Base-by-base conservation (phyloP, 2,113 vertebrate genomes). In the Neogale vison region DNA sequence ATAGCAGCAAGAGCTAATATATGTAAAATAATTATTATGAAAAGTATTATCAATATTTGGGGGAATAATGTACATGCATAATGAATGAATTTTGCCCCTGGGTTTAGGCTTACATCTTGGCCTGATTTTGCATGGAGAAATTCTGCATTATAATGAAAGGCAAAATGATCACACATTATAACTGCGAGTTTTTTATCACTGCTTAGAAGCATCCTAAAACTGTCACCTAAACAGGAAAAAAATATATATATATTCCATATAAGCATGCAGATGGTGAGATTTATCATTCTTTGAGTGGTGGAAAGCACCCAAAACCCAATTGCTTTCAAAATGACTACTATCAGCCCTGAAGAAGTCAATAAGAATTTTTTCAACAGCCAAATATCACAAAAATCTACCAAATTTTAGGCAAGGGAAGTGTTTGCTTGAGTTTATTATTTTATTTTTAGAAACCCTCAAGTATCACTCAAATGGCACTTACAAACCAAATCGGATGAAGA, bases 31-130 rank as follows among this genome's bases (percentile, higher is more conserved):
- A 99, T 98, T 98, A 97, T 99, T 99, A 99, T 98, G 98, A 99
- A 99, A 99, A 99, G 97, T 97, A 98, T 99, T 99, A 99, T 99
- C 99, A 99, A 99, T 99, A 99, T 99, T 99, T 99, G 98, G 99
- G 99, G 99, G 98, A 99, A 99, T 99, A 99, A 99, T 65, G 45
- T 98, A 99, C 99, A 99, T 99, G 98, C 98, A 99, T 99, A 99
- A 99, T 99, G 98, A 99, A 99, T 99, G 98, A 98, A 98, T 98
- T 98, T 99, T 99, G 99, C 99, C 99, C 97, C 97, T 95, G 98
- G 99, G 99, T 99, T 98, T 98, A 98, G 98, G 98, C 99, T 99
- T 99, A 98, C 98, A 97, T 99, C 99, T 98, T 98, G 98, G 98
- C 98, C 99, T 99, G 98, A 98, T 99, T 99, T 99, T 98, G 98